Evolutionary conservation across 1,140 invertebrate genomes (phyloP).

Genomic region (Drosophila pandora): DNA sequence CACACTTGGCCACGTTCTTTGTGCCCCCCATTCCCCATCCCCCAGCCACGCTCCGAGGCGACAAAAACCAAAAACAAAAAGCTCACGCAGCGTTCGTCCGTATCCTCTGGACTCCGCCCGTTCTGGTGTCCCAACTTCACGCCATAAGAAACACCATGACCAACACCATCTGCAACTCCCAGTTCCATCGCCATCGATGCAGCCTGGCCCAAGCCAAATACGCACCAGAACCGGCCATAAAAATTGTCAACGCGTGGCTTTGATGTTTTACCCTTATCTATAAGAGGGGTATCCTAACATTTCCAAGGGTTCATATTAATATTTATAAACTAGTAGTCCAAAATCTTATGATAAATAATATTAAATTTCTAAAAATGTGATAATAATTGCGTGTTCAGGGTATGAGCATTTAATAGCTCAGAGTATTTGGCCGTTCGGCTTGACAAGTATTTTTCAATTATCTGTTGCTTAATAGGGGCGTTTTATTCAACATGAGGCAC

Average conservation of each 20-base stretch:
- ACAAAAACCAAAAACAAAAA: constrained; percentile 43
- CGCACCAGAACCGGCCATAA: constrained; percentile 72
- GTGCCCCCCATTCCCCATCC: neutral
- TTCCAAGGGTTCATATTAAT: neutral
- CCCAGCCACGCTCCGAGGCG: constrained; percentile 12
- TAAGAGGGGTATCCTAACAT: neutral
- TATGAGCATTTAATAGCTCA: neutral
- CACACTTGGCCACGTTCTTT: constrained; percentile 68
- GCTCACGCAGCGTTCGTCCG: constrained; percentile 32
- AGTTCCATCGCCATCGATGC: constrained; percentile 5
- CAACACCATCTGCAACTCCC: constrained; percentile 11
- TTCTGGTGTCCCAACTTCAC: constrained; percentile 1
- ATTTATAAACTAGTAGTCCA: neutral
- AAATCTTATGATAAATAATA: no score
- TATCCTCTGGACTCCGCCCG: constrained; percentile 20
- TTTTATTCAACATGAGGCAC: constrained; percentile 70
- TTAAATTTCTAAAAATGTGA: no score
- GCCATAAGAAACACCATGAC: constrained; percentile 18
- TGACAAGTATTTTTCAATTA: constrained; percentile 14
- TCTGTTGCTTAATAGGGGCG: constrained; percentile 66
- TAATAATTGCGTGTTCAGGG: no score
- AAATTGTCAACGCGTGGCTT: constrained; percentile 66
- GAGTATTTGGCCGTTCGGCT: constrained; percentile 18
- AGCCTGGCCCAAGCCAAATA: constrained; percentile 56
- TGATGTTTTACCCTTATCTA: constrained; percentile 37